Evolutionary conservation across 1,140 invertebrate species (phyloP).

Genomic region (Drosophila nigromelanica): DNA sequence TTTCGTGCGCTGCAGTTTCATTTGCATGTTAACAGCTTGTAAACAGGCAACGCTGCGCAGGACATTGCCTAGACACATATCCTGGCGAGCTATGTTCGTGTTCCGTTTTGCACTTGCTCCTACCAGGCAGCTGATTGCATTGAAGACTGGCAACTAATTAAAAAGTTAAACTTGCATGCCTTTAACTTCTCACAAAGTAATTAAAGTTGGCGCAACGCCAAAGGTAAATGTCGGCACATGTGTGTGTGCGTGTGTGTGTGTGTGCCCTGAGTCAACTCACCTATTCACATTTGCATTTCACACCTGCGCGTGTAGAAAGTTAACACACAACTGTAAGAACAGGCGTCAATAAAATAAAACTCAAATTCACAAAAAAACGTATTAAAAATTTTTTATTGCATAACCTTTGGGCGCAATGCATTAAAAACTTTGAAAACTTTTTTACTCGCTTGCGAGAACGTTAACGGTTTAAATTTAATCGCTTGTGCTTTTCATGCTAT

Average conservation of each 20-base stretch:
- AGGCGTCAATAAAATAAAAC: constrained; percentile 45
- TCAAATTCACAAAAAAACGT: constrained; percentile 37
- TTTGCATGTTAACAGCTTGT: constrained; percentile 73
- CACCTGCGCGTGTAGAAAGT: constrained; percentile 71
- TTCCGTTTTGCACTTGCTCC: constrained; percentile 26
- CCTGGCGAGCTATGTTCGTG: neutral
- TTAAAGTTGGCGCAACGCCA: constrained; percentile 71
- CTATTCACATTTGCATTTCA: constrained; percentile 77
- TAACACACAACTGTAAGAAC: constrained; percentile 64
- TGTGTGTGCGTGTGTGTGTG: constrained; percentile 18
- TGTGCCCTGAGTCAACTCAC: constrained; percentile 41
- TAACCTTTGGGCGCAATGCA: constrained; percentile 41
- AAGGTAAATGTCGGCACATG: constrained; percentile 36
- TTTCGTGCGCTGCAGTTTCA: constrained; percentile 56
- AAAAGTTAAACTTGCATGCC: constrained; percentile 78
- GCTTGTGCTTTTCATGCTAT: neutral
- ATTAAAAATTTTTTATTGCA: constrained; percentile 50
- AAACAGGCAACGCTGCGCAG: constrained; percentile 37
- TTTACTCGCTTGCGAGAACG: constrained; percentile 21
- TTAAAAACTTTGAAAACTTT: constrained; percentile 35
- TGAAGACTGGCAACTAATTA: constrained; percentile 77
- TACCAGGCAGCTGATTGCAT: constrained; percentile 65
- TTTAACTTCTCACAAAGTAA: constrained; percentile 80
- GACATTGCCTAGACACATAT: constrained; percentile 36
- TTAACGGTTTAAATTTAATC: constrained; percentile 21